A percentile compares a stretch with the other conserved stretches of the same genome.
Conservation (phyloP, 2,797 vertebrate genomes). For the Pteropus rufus region DNA sequence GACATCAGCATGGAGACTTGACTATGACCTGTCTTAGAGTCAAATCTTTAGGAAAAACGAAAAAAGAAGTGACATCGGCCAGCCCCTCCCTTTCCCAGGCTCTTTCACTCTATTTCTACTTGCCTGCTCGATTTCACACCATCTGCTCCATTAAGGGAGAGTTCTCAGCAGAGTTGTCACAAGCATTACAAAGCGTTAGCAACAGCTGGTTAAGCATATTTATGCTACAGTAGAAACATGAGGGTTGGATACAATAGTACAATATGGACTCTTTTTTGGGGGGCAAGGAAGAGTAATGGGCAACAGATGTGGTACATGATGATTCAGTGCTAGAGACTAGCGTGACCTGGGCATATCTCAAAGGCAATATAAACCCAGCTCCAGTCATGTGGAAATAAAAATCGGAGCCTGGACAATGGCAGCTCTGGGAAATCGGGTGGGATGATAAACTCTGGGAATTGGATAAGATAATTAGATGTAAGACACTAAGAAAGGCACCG, state of each 20-base stretch:
- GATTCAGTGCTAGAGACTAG: conserved; percentile 30
- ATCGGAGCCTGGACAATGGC: not conserved
- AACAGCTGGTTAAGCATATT: conserved; percentile 68
- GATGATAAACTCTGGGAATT: not conserved
- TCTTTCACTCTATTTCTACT: not conserved
- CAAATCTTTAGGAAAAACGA: not conserved
- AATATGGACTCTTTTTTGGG: conserved; percentile 11
- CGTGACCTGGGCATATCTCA: not conserved
- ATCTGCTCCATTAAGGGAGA: conserved; percentile 64
- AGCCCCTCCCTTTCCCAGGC: not conserved
- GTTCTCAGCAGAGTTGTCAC: conserved; percentile 63
- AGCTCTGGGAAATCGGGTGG: not conserved
- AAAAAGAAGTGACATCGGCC: not conserved
- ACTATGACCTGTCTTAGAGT: not conserved
- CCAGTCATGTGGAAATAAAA: not conserved
- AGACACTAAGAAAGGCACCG: not conserved
- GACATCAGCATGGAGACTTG: not conserved
- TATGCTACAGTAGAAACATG: conserved; percentile 69
- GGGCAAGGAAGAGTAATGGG: conserved; percentile 63
- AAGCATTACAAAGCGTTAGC: conserved; percentile 67
- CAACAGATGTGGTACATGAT: conserved; percentile 50
- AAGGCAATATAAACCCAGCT: not conserved
- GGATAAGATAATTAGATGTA: not conserved
- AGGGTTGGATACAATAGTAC: conserved; percentile 35
- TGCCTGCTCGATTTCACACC: conserved; percentile 46